Percentiles rank a stretch among this genome's conserved stretches.
These are phyloP conservation scores for Thryonomys swinderianus DNA, from an alignment of 2,113 vertebrate genomes.

Conservation along the genomic window DNA sequence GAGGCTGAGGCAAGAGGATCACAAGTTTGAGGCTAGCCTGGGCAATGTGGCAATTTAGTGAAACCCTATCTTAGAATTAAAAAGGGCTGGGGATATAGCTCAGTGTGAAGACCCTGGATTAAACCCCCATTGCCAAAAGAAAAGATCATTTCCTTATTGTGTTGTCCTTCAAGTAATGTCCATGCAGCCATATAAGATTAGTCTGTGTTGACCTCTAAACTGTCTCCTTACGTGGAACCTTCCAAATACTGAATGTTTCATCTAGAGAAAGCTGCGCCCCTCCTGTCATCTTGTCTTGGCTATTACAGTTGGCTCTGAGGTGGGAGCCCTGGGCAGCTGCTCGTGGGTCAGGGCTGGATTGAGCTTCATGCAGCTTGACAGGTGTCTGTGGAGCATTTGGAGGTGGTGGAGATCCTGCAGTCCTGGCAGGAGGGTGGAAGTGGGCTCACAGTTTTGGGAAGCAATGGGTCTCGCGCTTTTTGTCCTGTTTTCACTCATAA, in stretches of 20 bases:
- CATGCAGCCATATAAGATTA: not conserved
- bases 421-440: not conserved
- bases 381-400: not conserved
- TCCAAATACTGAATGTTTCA: not conserved
- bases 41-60: not conserved
- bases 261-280: not conserved
- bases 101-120: not conserved
- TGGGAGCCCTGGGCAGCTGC: not conserved
- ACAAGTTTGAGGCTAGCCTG: not conserved
- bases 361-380: not conserved
- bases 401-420: not conserved
- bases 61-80: not conserved
- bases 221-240: not conserved
- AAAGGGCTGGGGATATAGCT: not conserved
- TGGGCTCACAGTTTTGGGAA: not conserved
- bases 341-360: not conserved
- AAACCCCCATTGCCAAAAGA: not conserved
- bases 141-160: not conserved
- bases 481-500: conserved; percentile 29
- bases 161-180: not conserved
- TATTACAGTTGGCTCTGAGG: not conserved
- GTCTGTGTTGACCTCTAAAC: not conserved
- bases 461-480: not conserved
- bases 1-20: not conserved
- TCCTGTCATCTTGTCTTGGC: not conserved